These are phyloP conservation scores for Leptinotarsa juncta DNA, from an alignment of 2,888 invertebrate species.

Conservation along the genomic window DNA sequence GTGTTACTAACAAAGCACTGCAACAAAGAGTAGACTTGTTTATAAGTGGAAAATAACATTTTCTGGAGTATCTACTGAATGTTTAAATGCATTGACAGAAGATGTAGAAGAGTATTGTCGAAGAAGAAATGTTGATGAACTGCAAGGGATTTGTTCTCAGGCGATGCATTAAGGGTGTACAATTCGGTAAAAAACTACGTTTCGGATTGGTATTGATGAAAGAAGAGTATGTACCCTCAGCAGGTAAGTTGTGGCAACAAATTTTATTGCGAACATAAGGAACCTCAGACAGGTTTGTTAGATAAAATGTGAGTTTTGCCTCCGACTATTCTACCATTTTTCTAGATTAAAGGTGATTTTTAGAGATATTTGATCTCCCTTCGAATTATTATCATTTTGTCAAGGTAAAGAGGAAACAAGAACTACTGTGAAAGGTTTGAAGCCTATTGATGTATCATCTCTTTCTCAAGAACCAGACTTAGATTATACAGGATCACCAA, in stretches of 20 bases:
- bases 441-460: not conserved
- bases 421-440: too few species aligned
- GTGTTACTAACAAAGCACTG: too few species aligned
- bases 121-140: constrained; percentile 21
- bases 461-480: not conserved
- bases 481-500: not conserved
- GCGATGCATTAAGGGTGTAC: constrained; percentile 44
- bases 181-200: not conserved
- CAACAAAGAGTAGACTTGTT: constrained; percentile 24
- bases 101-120: constrained; percentile 24
- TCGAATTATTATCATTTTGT: not conserved
- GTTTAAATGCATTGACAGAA: constrained; percentile 33
- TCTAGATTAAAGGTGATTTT: not conserved
- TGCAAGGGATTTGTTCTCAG: constrained; percentile 27
- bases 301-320: constrained; percentile 10
- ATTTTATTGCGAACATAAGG: constrained; percentile 25
- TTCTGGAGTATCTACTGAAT: constrained; percentile 17
- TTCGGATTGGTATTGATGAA: constrained; percentile 51
- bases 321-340: not conserved
- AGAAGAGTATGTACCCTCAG: constrained; percentile 23
- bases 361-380: not conserved
- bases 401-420: not conserved
- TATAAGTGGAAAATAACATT: constrained; percentile 35
- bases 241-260: constrained; percentile 21
- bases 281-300: constrained; percentile 28